Conservation (phyloP, 1,140 invertebrate genomes). For the Arion vulgaris region DNA sequence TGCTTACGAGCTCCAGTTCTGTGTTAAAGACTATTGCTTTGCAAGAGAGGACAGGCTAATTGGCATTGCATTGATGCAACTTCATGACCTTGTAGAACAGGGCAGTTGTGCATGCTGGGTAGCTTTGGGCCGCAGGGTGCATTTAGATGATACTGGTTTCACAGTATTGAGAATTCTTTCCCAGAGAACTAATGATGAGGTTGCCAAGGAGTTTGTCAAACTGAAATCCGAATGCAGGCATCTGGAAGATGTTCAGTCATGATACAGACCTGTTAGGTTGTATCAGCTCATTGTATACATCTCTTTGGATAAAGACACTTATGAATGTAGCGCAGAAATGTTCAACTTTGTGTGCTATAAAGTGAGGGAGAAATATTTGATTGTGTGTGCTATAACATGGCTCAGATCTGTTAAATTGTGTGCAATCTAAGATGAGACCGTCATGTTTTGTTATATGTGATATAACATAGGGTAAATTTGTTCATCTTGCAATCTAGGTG, state of each 20-base stretch:
- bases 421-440: too few relatives aligned
- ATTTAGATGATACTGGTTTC: conserved; percentile 99
- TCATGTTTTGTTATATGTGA: too few relatives aligned
- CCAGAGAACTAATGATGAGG: conserved; percentile 98
- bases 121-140: conserved; percentile 92
- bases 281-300: neutral
- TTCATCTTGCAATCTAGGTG: too few relatives aligned
- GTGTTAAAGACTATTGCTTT: conserved; percentile 99
- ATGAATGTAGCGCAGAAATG: neutral
- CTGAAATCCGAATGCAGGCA: conserved; percentile 94
- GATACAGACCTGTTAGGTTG: neutral
- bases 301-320: neutral
- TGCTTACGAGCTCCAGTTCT: conserved; percentile 97
- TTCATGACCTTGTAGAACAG: conserved; percentile 95
- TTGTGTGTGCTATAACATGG: too few relatives aligned
- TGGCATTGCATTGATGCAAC: conserved; percentile 97
- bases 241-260: conserved; percentile 54
- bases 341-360: too few relatives aligned
- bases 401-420: too few relatives aligned
- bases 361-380: too few relatives aligned
- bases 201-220: conserved; percentile 99
- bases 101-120: conserved; percentile 96
- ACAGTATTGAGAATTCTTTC: conserved; percentile 98
- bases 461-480: too few relatives aligned
- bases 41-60: conserved; percentile 96